phyloP scores from a whole-genome alignment of 2,888 invertebrate genomes.

The Sphecodes monilicornis region DNA sequence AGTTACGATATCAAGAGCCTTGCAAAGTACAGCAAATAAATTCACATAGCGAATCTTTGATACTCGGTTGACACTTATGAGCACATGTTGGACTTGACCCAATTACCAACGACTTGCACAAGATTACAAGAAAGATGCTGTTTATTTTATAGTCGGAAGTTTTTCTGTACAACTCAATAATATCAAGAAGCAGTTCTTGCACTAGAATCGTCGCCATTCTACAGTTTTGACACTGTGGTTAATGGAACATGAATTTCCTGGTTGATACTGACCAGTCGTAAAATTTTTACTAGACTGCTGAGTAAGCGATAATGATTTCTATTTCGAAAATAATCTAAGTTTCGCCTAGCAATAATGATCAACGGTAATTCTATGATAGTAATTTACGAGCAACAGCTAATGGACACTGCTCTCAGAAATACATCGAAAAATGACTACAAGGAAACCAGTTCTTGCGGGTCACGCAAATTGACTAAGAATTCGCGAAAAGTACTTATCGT shows the following conservation, averaged over 20 bases:
- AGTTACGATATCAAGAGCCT: too few relatives aligned
- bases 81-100: not conserved
- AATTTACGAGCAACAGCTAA: not conserved
- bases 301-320: not conserved
- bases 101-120: not conserved
- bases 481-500: conserved; percentile 20
- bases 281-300: not conserved
- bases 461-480: conserved; percentile 1
- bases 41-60: too few relatives aligned
- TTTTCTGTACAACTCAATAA: not conserved
- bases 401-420: not conserved
- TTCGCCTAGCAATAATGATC: not conserved
- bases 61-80: not conserved
- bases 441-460: not conserved
- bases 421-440: not conserved
- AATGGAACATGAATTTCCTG: not conserved
- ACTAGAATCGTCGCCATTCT: not conserved
- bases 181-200: not conserved
- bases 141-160: not conserved
- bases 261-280: not conserved
- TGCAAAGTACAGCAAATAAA: too few relatives aligned
- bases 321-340: not conserved
- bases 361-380: not conserved
- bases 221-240: not conserved
- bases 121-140: not conserved